phyloP scores from a whole-genome alignment of 1,140 invertebrate genomes.

The Zaprionus africanus region DNA sequence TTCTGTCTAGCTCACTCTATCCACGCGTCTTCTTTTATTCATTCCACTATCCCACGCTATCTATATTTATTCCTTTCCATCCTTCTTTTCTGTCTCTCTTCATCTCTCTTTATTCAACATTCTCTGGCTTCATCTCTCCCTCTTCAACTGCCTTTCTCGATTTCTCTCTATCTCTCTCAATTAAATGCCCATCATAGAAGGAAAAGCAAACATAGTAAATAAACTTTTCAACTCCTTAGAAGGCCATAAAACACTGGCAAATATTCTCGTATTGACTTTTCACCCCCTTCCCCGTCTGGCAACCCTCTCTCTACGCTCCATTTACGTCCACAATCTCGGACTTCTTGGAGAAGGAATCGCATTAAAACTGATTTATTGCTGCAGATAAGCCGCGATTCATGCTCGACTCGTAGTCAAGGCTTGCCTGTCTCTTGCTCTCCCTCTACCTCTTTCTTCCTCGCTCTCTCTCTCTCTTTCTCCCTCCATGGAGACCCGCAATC shows the following conservation, averaged over 20 bases:
- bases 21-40: no score
- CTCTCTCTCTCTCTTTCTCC: not conserved
- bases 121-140: no score
- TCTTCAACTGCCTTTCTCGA: not conserved
- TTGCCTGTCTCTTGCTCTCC: constrained; percentile 6
- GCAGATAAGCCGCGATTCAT: constrained; percentile 78
- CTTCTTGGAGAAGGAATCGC: constrained; percentile 32
- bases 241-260: constrained; percentile 30
- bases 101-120: not conserved
- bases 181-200: constrained; percentile 11
- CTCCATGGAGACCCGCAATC: not conserved
- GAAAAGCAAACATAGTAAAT: constrained; percentile 13
- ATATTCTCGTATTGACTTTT: constrained; percentile 34
- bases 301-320: not conserved
- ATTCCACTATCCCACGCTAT: no score
- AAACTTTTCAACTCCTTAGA: constrained; percentile 28
- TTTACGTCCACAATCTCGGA: constrained; percentile 16
- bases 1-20: no score
- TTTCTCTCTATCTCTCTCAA: constrained; percentile 15
- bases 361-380: constrained; percentile 81
- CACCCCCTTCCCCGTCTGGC: not conserved
- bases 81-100: not conserved
- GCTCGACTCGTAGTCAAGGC: constrained; percentile 44
- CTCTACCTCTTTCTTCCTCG: not conserved
- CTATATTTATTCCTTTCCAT: not conserved